Evolutionary conservation across 2,888 invertebrate genomes (phyloP).

Genomic region (Cylindroiulus punctatus): DNA sequence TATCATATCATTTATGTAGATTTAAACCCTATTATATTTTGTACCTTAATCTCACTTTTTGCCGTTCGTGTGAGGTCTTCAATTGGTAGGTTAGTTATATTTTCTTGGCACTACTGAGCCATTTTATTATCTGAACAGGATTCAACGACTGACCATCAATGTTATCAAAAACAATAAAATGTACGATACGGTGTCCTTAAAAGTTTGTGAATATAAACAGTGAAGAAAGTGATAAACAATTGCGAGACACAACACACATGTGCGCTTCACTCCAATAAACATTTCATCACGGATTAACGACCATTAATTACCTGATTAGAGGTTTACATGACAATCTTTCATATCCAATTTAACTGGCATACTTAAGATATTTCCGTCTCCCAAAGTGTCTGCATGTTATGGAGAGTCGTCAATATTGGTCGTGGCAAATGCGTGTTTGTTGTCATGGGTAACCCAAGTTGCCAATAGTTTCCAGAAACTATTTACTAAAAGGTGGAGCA

Average conservation of each 20-base stretch:
- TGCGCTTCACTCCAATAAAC: background rate
- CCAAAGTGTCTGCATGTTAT: background rate
- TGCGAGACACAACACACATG: background rate
- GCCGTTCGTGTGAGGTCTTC: too few relatives aligned
- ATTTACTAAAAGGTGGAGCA: background rate
- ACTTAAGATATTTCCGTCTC: slow-evolving; percentile 5
- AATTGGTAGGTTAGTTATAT: too few relatives aligned
- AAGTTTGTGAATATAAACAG: background rate
- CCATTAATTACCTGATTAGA: background rate
- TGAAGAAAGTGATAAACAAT: background rate
- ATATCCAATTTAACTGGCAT: background rate
- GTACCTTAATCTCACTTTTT: too few relatives aligned
- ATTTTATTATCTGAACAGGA: too few relatives aligned
- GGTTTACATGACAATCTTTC: background rate
- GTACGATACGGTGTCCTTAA: background rate
- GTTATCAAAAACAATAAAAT: too few relatives aligned
- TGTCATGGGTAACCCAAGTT: slow-evolving; percentile 6
- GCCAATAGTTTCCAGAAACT: slow-evolving; percentile 33
- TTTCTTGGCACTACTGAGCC: too few relatives aligned
- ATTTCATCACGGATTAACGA: background rate
- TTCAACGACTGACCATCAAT: too few relatives aligned
- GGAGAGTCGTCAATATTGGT: background rate
- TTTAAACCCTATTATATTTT: too few relatives aligned
- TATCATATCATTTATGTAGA: too few relatives aligned
- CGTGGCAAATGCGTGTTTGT: background rate